A percentile compares a stretch with the other conserved stretches of the same genome.
phyloP scores from a whole-genome alignment of 1,140 invertebrate species.

The Procambarus clarkii region DNA sequence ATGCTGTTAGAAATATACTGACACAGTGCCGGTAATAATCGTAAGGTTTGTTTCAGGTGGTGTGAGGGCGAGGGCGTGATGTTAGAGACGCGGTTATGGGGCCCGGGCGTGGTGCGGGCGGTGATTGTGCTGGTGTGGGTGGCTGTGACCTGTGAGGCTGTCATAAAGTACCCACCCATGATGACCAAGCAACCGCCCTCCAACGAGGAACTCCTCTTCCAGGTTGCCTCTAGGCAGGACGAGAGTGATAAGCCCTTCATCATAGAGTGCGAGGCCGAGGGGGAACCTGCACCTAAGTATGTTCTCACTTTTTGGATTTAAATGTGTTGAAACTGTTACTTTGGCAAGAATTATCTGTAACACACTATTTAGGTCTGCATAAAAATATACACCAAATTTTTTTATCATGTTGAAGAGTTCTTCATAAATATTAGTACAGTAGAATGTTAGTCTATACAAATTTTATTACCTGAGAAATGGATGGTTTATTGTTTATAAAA shows the following conservation, averaged over 20 bases:
- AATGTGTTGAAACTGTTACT: too few relatives aligned
- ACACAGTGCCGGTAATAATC: too few relatives aligned
- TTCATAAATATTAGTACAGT: too few relatives aligned
- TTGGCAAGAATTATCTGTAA: too few relatives aligned
- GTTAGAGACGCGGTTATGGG: conserved; percentile 45
- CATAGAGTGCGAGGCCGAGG: conserved; percentile 95
- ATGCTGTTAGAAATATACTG: too few relatives aligned
- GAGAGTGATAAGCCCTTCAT: conserved; percentile 96
- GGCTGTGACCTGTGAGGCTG: conserved; percentile 20
- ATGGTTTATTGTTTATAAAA: too few relatives aligned
- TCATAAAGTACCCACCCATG: conserved; percentile 81
- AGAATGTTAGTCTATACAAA: too few relatives aligned
- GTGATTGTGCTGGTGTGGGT: conserved; percentile 33
- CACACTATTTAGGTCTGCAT: too few relatives aligned
- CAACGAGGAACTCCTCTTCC: conserved; percentile 89
- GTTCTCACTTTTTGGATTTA: conserved; percentile 73
- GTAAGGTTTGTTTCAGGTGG: neutral
- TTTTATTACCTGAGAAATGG: too few relatives aligned
- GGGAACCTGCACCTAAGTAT: conserved; percentile 91
- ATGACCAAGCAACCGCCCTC: conserved; percentile 94
- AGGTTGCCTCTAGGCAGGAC: conserved; percentile 86
- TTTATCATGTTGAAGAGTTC: too few relatives aligned
- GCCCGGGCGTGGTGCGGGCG: neutral
- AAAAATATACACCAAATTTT: too few relatives aligned
- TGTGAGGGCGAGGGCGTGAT: conserved; percentile 1